A percentile compares a stretch with the other conserved stretches of the same genome.
Evolutionary conservation across 2,888 invertebrate genomes (phyloP).

Genomic region (Drosophila subquinaria): DNA sequence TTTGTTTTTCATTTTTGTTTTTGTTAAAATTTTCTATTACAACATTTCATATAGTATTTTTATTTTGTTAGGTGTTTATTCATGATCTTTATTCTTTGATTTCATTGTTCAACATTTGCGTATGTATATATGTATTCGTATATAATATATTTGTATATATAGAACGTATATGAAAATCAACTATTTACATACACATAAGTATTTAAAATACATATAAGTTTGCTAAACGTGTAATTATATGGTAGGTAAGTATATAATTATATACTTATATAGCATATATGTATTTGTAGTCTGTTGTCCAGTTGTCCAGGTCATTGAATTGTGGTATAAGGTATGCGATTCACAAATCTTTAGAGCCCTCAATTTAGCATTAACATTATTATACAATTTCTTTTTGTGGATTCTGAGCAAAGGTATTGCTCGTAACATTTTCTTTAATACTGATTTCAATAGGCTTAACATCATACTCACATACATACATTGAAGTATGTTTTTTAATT

Average conservation of each 20-base stretch:
- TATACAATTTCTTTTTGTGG: conserved; percentile 33
- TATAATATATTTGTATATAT: conserved; percentile 47
- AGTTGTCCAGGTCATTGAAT: conserved; percentile 58
- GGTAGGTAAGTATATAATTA: conserved; percentile 16
- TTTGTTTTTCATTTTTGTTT: conserved; percentile 42
- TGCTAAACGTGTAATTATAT: conserved; percentile 32
- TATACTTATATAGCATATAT: conserved; percentile 12
- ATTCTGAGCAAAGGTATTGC: conserved; percentile 50
- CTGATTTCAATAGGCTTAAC: conserved; percentile 45
- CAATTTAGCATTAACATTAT: conserved; percentile 44
- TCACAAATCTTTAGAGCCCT: conserved; percentile 39
- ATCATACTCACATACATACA: conserved; percentile 27
- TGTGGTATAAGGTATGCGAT: conserved; percentile 56
- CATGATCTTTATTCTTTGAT: conserved; percentile 37
- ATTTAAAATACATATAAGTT: conserved; percentile 55
- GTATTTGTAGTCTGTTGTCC: conserved; percentile 15
- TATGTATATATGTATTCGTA: conserved; percentile 50
- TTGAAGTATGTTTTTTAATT: conserved; percentile 20
- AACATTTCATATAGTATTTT: conserved; percentile 44
- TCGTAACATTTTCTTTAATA: conserved; percentile 50
- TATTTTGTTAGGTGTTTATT: conserved; percentile 8
- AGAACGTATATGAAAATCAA: conserved; percentile 60
- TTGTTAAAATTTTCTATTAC: conserved; percentile 38
- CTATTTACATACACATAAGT: conserved; percentile 72
- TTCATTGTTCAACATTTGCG: conserved; percentile 51